Base-by-base conservation (phyloP, 2,797 vertebrate species). In the Halcyon smyrnensis region DNA sequence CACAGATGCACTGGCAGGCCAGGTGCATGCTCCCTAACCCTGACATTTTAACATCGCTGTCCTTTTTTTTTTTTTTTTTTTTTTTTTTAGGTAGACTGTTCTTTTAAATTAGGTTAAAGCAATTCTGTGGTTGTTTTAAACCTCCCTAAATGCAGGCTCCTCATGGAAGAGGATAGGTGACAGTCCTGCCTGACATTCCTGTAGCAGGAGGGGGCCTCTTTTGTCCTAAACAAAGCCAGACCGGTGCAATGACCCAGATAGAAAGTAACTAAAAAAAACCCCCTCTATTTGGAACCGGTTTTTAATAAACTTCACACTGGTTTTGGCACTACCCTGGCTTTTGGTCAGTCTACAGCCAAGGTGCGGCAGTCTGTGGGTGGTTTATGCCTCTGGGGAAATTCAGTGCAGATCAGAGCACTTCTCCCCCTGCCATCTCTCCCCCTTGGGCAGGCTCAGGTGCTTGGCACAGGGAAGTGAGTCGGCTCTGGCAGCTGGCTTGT, bases 131-230 rank as follows among this genome's bases (percentile, higher is more conserved):
- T 27, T 75, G 21, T 56, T 82, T 75, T n/a, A 75, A 82, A 81
- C 30, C 2, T 1, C 4, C 2, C 3, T 43, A 68, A 64, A 51
- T 21, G 39, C 39, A 76, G 21, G 8, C 7, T 46, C 1, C 18
- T 63, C 53, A 51, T 2, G 0, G 39, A 84, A 78, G n/a, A 18
- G 7, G 5, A 9, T 53, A 50, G 23, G 30, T 65, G 37, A 46
- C 46, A 69, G 46, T 74, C 32, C 39, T 59, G n/a, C 39, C 46
- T 74, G 25, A 13, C 24, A 12, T 67, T 84, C 48, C 53, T 57
- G 15, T 54, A 75, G 75, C 50, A 39, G 50, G 14, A 43, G 10
- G 1, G 11, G 28, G 17, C 4, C 8, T 71, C 36, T 36, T 91
- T 56, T 39, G 7, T 60, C n/a, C 39, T 71, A n/a, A 71, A 8